phyloP scores from a whole-genome alignment of 2,113 vertebrate genomes.

The Brevimyrus niger region DNA sequence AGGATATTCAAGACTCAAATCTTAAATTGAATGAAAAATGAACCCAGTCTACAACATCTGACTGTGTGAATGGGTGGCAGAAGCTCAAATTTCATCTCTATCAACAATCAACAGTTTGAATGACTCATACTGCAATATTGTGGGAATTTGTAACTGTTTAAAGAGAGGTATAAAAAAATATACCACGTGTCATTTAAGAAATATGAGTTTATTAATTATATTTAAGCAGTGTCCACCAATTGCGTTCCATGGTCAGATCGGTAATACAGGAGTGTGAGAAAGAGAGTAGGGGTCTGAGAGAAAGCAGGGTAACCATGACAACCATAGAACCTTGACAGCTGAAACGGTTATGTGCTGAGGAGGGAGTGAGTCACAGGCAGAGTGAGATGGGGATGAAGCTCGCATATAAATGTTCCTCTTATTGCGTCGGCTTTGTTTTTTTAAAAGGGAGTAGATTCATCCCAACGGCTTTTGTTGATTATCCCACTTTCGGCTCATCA shows the following conservation, averaged over 20 bases:
- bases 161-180: not conserved
- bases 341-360: not conserved
- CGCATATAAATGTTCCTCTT: conserved; percentile 2
- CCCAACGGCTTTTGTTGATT: not conserved
- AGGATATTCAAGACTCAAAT: not conserved
- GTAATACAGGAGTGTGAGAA: not conserved
- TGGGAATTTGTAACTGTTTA: not conserved
- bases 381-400: not conserved
- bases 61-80: not conserved
- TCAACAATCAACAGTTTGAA: not conserved
- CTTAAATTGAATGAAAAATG: not conserved
- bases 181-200: not conserved
- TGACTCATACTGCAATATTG: not conserved
- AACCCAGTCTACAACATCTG: not conserved
- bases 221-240: not conserved
- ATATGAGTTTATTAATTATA: not conserved
- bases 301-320: conserved; percentile 13
- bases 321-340: conserved; percentile 11
- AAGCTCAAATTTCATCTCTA: not conserved
- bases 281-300: not conserved
- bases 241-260: not conserved
- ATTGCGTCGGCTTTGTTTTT: not conserved
- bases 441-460: not conserved
- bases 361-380: conserved; percentile 5
- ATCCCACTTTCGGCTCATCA: not conserved